Conservation (phyloP, 2,888 invertebrate species). For the Zonitis immaculata region DNA sequence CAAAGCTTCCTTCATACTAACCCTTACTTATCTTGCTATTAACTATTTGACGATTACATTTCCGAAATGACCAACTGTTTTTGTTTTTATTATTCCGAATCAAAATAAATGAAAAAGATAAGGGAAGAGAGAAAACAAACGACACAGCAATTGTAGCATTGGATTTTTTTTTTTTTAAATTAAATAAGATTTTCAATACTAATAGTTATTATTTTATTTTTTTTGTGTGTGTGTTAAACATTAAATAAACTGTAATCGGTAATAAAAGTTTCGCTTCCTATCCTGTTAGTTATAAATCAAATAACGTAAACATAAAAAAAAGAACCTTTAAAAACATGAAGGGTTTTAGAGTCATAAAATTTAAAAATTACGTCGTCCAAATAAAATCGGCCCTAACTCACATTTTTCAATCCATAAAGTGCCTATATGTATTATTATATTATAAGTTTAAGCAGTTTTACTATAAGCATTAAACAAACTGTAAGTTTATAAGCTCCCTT, state of each 20-base stretch:
- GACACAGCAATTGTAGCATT: not conserved
- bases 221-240: slow-evolving; percentile 6
- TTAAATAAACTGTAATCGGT: slow-evolving; percentile 23
- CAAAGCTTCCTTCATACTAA: slow-evolving; percentile 26
- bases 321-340: slow-evolving; percentile 36
- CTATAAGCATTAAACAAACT: slow-evolving; percentile 33
- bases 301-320: slow-evolving; percentile 36
- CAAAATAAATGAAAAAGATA: too few species aligned
- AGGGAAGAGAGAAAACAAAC: too few species aligned
- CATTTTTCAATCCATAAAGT: slow-evolving; percentile 33
- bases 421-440: too few species aligned
- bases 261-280: slow-evolving; percentile 23
- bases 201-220: not conserved
- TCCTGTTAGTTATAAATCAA: slow-evolving; percentile 23
- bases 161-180: not conserved
- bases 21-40: slow-evolving; percentile 10
- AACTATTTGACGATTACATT: not conserved
- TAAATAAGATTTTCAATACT: not conserved
- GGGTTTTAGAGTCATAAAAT: slow-evolving; percentile 37
- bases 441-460: slow-evolving; percentile 33
- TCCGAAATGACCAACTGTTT: not conserved
- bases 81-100: too few species aligned
- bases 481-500: slow-evolving; percentile 30
- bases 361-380: slow-evolving; percentile 36
- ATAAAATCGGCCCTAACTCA: slow-evolving; percentile 29